These are phyloP conservation scores for Caenorhabditis angaria DNA, from an alignment of 2,888 invertebrate genomes.

Conservation along the genomic window DNA sequence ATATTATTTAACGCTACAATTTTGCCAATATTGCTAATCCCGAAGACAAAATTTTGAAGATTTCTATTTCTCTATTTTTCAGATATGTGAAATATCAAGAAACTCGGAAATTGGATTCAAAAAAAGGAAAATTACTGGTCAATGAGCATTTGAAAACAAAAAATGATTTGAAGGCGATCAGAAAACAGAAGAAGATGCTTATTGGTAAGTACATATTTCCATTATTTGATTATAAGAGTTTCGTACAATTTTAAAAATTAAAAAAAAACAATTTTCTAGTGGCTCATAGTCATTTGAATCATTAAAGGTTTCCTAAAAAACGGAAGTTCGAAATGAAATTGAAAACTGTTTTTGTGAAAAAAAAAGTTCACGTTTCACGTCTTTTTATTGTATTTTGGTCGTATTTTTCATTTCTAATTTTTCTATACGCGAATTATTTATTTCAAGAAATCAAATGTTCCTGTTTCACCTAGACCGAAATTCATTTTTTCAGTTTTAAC, in stretches of 20 bases:
- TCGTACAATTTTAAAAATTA: not conserved
- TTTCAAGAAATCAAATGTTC: no score
- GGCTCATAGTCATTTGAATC: no score
- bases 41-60: constrained; percentile 10
- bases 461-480: no score
- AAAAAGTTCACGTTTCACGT: no score
- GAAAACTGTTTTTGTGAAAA: no score
- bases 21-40: no score
- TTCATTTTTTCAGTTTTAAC: no score
- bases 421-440: not conserved
- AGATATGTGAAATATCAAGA: constrained; percentile 45
- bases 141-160: constrained; percentile 31
- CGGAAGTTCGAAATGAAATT: no score
- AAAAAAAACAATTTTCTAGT: not conserved
- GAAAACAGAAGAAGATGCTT: constrained; percentile 25
- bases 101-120: constrained; percentile 22
- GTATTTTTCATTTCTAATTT: no score
- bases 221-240: not conserved
- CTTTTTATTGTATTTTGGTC: no score
- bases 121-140: constrained; percentile 26
- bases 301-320: no score
- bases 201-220: constrained; percentile 14
- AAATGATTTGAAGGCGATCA: constrained; percentile 17
- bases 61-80: constrained; percentile 8
- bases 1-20: no score